Conservation (phyloP, 2,797 vertebrate genomes). For the Spea hammondii region DNA sequence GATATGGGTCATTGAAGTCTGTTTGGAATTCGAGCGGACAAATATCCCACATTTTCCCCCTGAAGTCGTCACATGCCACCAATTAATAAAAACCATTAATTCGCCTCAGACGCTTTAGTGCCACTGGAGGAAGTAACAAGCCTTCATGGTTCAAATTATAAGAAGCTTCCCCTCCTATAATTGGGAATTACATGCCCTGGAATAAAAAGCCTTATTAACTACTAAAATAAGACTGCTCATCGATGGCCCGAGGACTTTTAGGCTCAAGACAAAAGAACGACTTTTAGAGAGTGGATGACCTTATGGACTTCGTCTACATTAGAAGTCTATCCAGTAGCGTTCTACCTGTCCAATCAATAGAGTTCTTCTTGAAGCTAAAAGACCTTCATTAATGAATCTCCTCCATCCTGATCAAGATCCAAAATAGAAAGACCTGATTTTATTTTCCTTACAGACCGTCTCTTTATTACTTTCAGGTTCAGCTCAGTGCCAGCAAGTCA, state of each 20-base stretch:
- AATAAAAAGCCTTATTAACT: constrained; percentile 36
- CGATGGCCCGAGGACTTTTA: background rate
- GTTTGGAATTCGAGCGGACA: constrained; percentile 14
- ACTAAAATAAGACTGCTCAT: constrained; percentile 23
- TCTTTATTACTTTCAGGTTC: constrained; percentile 70
- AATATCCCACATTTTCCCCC: constrained; percentile 37
- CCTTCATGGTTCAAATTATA: constrained; percentile 45
- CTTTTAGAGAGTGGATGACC: constrained; percentile 47
- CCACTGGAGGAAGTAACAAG: constrained; percentile 10
- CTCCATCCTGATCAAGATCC: constrained; percentile 57
- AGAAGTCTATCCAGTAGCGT: constrained; percentile 52
- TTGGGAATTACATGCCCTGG: constrained; percentile 42
- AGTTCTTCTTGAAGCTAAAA: constrained; percentile 61
- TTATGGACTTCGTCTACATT: constrained; percentile 58
- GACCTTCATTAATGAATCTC: constrained; percentile 70
- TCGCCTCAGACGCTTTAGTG: constrained; percentile 15
- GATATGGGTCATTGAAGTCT: constrained; percentile 33
- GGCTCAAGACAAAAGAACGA: constrained; percentile 43
- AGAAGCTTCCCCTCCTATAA: constrained; percentile 51
- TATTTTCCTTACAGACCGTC: constrained; percentile 61
- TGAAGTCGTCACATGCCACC: constrained; percentile 48
- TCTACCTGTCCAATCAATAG: constrained; percentile 65
- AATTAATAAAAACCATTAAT: constrained; percentile 50
- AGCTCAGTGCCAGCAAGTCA: constrained; percentile 59
- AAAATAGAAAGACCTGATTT: constrained; percentile 63